Base-by-base conservation (phyloP, 2,888 invertebrate species). In the Euzetes globulus region DNA sequence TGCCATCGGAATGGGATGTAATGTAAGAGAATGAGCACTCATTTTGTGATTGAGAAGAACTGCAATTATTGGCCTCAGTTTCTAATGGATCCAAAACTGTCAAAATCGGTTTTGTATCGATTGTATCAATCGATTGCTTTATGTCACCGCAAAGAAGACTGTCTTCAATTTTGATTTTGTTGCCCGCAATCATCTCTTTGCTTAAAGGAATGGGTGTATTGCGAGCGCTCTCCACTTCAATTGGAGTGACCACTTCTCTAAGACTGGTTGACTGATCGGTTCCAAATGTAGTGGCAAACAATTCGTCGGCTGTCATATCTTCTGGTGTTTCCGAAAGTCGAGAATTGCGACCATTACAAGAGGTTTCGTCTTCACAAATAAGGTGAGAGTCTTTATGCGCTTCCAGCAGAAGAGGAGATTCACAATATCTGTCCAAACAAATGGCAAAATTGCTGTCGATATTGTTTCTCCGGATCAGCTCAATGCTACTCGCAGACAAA, bases 351-450 rank as follows among this genome's bases (percentile, higher is more conserved):
- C 71, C 75, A 27, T 71, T 75, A 60, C 71, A 71, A 27, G 72
- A 72, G 19, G 71, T 71, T 22, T 75, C 75, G 68, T 75, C 75
- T 19, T 75, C 75, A 58, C 71, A 60, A 4, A 72, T 71, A 13
- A 75, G 37, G 15, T 63, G 75, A n/a, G 68, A 50, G 19, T 75
- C 75, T 72, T 72, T 60, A 22, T 65, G 72, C 27, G 72, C 19
- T 22, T 75, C 75, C n/a, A 75, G 29, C 5, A 76, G 29, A 27
- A 76, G 65, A 19, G 76, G 76, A 19, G 74, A 74, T 71, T 74
- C 74, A 72, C 76, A 76, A 55, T 71, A 76, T 15, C 74, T 71
- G 47, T 76, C 76, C 52, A 76, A 70, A 33, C 71, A 41, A 41
- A 74, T 55, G 58, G 60, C 73, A 13, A 71, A 37, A 65, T 45